Evolutionary conservation across 2,797 vertebrate genomes (phyloP).

Genomic region (Alcedo quadribrachys): DNA sequence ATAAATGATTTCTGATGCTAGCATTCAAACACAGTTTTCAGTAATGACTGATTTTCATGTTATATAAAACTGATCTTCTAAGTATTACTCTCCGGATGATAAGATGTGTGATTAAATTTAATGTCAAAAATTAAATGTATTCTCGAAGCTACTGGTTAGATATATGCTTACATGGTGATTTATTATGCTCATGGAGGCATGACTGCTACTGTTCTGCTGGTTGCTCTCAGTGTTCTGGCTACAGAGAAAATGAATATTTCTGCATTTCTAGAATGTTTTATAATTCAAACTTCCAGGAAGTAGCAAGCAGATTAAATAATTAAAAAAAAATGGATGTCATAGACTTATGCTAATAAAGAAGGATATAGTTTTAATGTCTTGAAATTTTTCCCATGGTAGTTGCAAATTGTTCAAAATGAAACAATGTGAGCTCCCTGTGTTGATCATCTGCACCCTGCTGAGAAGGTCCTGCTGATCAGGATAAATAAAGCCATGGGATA

Average conservation of each 20-base stretch:
- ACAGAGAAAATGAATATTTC: not conserved
- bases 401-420: not conserved
- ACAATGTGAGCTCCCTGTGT: not conserved
- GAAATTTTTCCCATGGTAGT: not conserved
- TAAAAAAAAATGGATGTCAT: not conserved
- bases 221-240: constrained; percentile 11
- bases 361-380: not conserved
- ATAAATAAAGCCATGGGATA: not conserved
- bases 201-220: not conserved
- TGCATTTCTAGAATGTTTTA: constrained; percentile 8
- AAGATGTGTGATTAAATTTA: constrained; percentile 30
- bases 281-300: not conserved
- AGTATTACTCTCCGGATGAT: constrained; percentile 18
- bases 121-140: constrained; percentile 24
- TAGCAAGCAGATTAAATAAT: not conserved
- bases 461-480: not conserved
- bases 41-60: not conserved
- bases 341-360: not conserved
- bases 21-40: not conserved
- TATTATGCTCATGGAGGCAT: not conserved
- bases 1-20: not conserved
- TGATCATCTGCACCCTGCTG: not conserved
- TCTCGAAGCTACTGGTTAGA: not conserved
- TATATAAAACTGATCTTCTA: not conserved
- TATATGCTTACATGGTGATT: not conserved